These are phyloP conservation scores for Plagodis pulveraria DNA, from an alignment of 2,888 invertebrate genomes.

Conservation along the genomic window DNA sequence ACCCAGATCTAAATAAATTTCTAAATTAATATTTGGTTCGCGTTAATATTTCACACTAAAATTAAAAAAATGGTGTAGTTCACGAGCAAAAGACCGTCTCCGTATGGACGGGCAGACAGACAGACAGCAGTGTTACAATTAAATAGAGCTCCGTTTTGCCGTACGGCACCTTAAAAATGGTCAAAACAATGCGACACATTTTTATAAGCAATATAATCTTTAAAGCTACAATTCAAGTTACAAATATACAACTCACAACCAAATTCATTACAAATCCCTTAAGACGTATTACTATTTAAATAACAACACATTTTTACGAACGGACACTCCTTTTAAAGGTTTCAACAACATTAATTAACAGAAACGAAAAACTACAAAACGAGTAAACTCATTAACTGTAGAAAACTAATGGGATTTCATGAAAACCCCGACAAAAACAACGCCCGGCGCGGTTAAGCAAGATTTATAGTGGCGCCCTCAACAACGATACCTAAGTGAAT, in stretches of 20 bases:
- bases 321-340: constrained; percentile 27
- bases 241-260: constrained; percentile 16
- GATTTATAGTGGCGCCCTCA: constrained; percentile 35
- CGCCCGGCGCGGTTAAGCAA: constrained; percentile 36
- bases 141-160: too few species aligned
- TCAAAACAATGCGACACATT: neutral
- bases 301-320: constrained; percentile 8
- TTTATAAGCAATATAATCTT: constrained; percentile 12
- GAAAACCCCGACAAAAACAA: constrained; percentile 28
- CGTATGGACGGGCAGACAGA: too few species aligned
- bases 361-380: constrained; percentile 41
- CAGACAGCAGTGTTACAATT: too few species aligned
- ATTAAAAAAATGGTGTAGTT: too few species aligned
- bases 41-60: too few species aligned
- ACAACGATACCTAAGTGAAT: constrained; percentile 22
- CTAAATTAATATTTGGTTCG: too few species aligned
- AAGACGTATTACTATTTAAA: constrained; percentile 7
- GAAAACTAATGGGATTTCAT: constrained; percentile 55
- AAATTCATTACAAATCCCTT: constrained; percentile 13
- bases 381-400: constrained; percentile 49
- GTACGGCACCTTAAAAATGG: too few species aligned
- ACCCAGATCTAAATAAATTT: too few species aligned
- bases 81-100: too few species aligned
- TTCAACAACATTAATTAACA: constrained; percentile 34
- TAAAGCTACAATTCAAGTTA: constrained; percentile 16